Percentiles rank a stretch among this genome's conserved stretches.
Evolutionary conservation across 1,140 invertebrate species (phyloP).

Genomic region (Temnothorax nylanderi): DNA sequence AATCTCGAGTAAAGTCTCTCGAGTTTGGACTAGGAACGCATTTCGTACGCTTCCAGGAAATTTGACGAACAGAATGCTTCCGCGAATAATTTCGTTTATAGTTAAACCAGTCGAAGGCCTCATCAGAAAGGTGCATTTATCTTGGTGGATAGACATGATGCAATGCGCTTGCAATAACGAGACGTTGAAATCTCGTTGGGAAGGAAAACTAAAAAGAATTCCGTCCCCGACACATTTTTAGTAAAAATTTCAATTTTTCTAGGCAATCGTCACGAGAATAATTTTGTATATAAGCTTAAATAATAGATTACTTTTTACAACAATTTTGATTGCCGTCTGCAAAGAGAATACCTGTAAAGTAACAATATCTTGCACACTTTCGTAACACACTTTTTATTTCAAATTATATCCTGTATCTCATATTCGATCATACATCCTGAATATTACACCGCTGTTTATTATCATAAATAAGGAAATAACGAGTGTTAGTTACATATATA

Average conservation of each 20-base stretch:
- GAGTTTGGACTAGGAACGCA: neutral
- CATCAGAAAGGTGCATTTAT: neutral
- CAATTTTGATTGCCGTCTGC: neutral
- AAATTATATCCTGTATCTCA: neutral
- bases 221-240: neutral
- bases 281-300: constrained; percentile 1
- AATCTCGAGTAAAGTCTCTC: neutral
- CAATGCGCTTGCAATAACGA: constrained; percentile 26
- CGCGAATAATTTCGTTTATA: constrained; percentile 30
- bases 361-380: neutral
- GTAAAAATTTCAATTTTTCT: neutral
- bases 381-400: neutral
- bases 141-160: neutral
- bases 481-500: neutral
- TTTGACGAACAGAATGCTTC: constrained; percentile 3
- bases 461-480: constrained; percentile 4
- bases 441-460: neutral
- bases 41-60: neutral
- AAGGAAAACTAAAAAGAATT: constrained; percentile 4
- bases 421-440: neutral
- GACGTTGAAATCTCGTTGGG: neutral
- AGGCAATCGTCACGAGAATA: neutral
- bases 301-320: neutral
- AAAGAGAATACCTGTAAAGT: neutral
- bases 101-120: neutral